Base-by-base conservation (phyloP, 2,888 invertebrate genomes). In the Drepanosiphum platanoidis region DNA sequence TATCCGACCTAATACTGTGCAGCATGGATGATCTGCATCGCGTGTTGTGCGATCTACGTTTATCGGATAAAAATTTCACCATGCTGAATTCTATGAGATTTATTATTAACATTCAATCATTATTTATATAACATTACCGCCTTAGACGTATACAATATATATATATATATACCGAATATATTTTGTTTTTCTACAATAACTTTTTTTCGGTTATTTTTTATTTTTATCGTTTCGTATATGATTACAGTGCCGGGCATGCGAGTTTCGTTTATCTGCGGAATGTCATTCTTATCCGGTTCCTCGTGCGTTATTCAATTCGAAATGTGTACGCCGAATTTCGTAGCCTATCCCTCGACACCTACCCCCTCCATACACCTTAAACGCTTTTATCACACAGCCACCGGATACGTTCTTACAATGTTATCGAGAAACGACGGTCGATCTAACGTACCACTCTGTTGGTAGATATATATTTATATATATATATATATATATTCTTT, bases 331-430 rank as follows among this genome's bases (percentile, higher is more conserved):
- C 72, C 42, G 46, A 83, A 83, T 74, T 83, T 83, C 83, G 46
- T 32, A 61, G 83, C 74, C 83, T 83, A 74, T 83, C 83, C 66
- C n/a, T 74, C 83, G 61, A 81, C 81, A 61, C 30, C 70, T 32
- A 3, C 13, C 70, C 70, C 30, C 80, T 58, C 68, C 70, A 15
- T 52, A 52, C 79, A 70, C 68, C 70, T 80, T 58, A 70, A 70
- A 70, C 52, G 52, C 70, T 70, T 80, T 82, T 82, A 82, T 82
- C 82, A 42, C 61, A 61, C 82, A 58, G 32, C 72, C 61, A 72
- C 82, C 82, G 82, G 82, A 82, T 82, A 82, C 42, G 82, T 61
- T 39, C 71, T 71, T 72, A 83, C 82, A 83, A 83, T 83, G 83
- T 83, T 83, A 83, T 83, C 83, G 46, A 74, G 34, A 46, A 72